Conservation (phyloP, 2,888 invertebrate species). For the Agrenia bidenticulata region DNA sequence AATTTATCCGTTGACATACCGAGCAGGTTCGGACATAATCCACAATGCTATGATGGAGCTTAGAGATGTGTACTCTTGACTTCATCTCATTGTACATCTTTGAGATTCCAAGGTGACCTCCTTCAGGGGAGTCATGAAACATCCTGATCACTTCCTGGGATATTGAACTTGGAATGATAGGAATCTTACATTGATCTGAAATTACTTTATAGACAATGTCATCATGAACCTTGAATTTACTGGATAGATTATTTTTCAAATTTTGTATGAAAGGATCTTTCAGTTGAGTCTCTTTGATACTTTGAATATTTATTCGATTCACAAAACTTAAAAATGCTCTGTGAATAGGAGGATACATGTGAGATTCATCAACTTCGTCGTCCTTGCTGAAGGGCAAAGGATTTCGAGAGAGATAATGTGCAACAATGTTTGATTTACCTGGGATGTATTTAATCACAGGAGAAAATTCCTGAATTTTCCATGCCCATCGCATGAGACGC, state of each 20-base stretch:
- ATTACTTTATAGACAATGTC: slow-evolving; percentile 8
- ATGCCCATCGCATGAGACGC: slow-evolving; percentile 24
- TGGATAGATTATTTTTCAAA: not conserved
- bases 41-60: not conserved
- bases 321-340: not conserved
- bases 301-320: not conserved
- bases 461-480: slow-evolving; percentile 18
- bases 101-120: slow-evolving; percentile 8
- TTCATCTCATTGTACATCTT: not conserved
- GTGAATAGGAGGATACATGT: slow-evolving; percentile 4
- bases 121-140: slow-evolving; percentile 5
- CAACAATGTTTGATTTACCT: slow-evolving; percentile 15
- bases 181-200: not conserved
- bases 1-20: slow-evolving; percentile 8
- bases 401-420: slow-evolving; percentile 25
- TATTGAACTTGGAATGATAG: slow-evolving; percentile 7
- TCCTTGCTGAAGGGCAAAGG: not conserved
- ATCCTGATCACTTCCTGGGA: not conserved
- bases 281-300: not conserved
- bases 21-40: slow-evolving; percentile 11
- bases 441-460: slow-evolving; percentile 10
- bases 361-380: not conserved
- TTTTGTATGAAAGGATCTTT: not conserved
- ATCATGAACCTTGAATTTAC: no score
- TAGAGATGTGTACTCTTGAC: not conserved